Percentiles rank a stretch among this genome's conserved stretches.
Evolutionary conservation across 2,113 vertebrate genomes (phyloP).

Genomic region (Vulpes ferrilata): DNA sequence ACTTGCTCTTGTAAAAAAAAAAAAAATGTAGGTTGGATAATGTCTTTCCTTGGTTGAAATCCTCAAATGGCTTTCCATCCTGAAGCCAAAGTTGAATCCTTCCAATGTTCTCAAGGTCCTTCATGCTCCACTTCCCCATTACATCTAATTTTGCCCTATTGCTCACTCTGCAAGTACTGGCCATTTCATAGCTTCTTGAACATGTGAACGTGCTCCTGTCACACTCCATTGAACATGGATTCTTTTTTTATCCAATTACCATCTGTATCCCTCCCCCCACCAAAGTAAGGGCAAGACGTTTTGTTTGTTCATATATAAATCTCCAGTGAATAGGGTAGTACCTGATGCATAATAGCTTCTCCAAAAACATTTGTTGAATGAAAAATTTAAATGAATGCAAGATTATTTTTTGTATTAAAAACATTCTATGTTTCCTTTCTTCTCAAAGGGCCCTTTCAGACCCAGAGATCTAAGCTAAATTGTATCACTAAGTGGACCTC

Average conservation of each 20-base stretch:
- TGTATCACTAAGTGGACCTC: not conserved
- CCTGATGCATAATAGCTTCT: not conserved
- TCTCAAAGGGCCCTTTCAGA: not conserved
- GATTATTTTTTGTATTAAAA: not conserved
- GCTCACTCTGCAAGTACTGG: not conserved
- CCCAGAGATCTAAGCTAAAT: not conserved
- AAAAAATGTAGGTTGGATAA: not conserved
- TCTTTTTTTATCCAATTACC: not conserved
- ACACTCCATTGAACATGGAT: not conserved
- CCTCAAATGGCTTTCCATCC: not conserved
- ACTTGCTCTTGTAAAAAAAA: not conserved
- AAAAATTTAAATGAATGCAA: not conserved
- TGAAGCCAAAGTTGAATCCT: not conserved
- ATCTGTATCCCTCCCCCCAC: not conserved
- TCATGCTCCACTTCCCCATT: not conserved
- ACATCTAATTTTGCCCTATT: accelerated
- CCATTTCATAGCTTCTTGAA: not conserved
- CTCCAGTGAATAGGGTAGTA: not conserved
- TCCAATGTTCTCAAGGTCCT: not conserved
- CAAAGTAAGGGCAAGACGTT: not conserved
- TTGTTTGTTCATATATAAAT: constrained; percentile 9
- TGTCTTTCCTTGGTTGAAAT: not conserved
- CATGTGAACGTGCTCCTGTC: not conserved
- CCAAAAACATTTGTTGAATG: not conserved
- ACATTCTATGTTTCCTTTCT: not conserved